Percentiles rank a stretch among this genome's conserved stretches.
Evolutionary conservation across 2,888 invertebrate genomes (phyloP).

Genomic region (Morpho deidamia): DNA sequence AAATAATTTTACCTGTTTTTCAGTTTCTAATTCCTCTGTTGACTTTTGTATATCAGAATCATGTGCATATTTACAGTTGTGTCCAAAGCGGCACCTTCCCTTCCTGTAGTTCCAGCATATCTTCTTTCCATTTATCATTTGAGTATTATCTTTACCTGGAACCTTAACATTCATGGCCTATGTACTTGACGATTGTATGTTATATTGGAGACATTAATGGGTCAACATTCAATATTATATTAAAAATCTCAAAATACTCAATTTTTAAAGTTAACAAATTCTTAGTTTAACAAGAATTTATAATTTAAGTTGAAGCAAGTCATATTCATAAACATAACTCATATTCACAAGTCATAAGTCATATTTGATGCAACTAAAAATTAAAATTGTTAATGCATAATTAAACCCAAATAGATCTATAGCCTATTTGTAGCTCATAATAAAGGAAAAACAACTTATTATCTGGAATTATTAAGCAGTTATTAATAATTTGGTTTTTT

Average conservation of each 20-base stretch:
- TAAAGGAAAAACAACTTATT: no score
- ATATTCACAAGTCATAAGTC: no score
- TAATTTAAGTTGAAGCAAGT: no score
- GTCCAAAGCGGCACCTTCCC: constrained; percentile 93
- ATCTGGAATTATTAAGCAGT: no score
- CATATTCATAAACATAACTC: no score
- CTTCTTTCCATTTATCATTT: constrained; percentile 90
- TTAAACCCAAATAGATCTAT: not conserved
- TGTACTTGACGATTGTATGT: constrained; percentile 77
- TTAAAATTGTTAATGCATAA: not conserved
- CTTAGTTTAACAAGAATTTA: no score
- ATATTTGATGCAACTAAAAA: no score
- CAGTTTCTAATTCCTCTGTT: constrained; percentile 76
- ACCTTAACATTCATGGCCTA: constrained; percentile 76
- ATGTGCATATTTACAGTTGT: constrained; percentile 94
- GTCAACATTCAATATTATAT: constrained; percentile 1
- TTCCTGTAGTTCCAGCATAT: constrained; percentile 96
- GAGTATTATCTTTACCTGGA: constrained; percentile 83
- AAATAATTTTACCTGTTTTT: constrained; percentile 64
- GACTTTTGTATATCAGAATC: constrained; percentile 89
- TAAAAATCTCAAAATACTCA: not conserved
- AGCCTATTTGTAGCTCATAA: not conserved
- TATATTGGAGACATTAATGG: constrained; percentile 49
- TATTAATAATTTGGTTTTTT: no score
- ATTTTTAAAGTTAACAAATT: no score